phyloP scores from a whole-genome alignment of 2,888 invertebrate species.

The Bombylius discolor region DNA sequence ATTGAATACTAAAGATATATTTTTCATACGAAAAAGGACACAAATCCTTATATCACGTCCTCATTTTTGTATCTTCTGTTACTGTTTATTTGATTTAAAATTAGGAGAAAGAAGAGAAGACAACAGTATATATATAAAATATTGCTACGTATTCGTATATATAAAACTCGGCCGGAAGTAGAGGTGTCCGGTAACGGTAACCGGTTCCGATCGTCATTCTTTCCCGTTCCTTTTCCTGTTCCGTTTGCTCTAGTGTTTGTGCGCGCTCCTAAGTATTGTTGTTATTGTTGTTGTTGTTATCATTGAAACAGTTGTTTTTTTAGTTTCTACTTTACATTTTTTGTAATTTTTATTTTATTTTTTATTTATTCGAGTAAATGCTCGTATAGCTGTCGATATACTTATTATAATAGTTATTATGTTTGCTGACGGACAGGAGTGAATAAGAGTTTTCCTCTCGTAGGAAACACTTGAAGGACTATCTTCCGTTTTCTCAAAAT shows the following conservation, averaged over 20 bases:
- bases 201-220: constrained; percentile 40
- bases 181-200: constrained; percentile 41
- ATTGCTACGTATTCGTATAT: constrained; percentile 13
- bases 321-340: no score
- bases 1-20: no score
- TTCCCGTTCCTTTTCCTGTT: constrained; percentile 39
- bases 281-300: constrained; percentile 5
- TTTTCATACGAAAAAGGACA: background rate
- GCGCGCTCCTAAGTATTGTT: constrained; percentile 8
- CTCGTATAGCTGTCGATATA: no score
- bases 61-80: background rate
- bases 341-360: no score
- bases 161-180: constrained; percentile 35
- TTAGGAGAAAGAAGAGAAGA: no score
- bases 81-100: no score
- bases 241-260: constrained; percentile 20
- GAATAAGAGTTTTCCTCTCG: background rate
- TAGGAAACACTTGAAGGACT: constrained; percentile 5
- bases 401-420: no score
- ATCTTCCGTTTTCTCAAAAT: constrained; percentile 3
- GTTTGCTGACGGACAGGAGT: no score
- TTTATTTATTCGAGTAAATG: no score
- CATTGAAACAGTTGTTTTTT: background rate
- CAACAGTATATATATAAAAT: no score
- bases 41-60: background rate